These are phyloP conservation scores for Thereva unica DNA, from an alignment of 2,888 invertebrate species.

Conservation along the genomic window DNA sequence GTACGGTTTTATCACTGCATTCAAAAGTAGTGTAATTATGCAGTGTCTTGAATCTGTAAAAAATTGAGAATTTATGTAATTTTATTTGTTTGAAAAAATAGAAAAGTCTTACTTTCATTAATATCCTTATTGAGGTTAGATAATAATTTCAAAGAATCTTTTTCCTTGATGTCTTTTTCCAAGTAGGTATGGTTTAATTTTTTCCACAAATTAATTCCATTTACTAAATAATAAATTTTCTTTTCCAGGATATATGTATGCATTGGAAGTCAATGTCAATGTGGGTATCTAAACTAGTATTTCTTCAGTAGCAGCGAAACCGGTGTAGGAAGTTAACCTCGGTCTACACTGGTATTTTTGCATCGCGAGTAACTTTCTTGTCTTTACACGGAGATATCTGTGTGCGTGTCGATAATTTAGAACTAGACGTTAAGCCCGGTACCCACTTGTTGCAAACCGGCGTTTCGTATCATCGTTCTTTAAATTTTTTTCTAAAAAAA, in stretches of 20 bases:
- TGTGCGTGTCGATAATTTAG: too few species aligned
- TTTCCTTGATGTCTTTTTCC: neutral
- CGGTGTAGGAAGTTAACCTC: too few species aligned
- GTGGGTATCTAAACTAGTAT: too few species aligned
- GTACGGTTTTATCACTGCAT: conserved; percentile 10
- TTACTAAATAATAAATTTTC: neutral
- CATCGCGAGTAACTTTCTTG: too few species aligned
- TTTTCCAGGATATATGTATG: neutral
- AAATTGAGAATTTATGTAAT: neutral
- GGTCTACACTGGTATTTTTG: too few species aligned
- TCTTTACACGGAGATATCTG: too few species aligned
- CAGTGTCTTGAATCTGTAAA: conserved; percentile 11
- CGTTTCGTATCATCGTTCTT: too few species aligned
- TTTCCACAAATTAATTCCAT: neutral
- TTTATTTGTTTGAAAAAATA: neutral
- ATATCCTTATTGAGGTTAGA: neutral
- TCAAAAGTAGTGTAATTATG: neutral
- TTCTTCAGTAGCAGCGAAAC: too few species aligned
- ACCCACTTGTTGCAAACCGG: too few species aligned
- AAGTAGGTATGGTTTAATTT: conserved; percentile 6
- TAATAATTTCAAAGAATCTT: neutral
- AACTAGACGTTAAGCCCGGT: too few species aligned
- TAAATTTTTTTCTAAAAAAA: too few species aligned
- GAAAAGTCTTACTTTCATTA: neutral
- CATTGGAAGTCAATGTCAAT: conserved; percentile 5